Evolutionary conservation across 2,797 vertebrate genomes (phyloP).

Genomic region (Hemitrygon akajei): DNA sequence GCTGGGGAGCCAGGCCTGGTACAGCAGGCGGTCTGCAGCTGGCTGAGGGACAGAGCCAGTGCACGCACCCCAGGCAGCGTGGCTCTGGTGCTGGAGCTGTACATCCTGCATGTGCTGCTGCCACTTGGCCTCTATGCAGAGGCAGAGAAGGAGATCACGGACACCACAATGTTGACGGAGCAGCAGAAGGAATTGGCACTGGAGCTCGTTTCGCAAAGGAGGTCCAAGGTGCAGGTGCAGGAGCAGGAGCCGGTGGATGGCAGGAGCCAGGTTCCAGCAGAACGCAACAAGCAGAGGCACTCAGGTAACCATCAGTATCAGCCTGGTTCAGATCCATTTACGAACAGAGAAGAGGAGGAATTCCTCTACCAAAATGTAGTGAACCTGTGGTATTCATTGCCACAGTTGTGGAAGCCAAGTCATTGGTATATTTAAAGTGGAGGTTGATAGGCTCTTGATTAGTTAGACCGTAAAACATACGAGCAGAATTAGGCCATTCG

Average conservation of each 20-base stretch:
- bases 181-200: slow-evolving; percentile 58
- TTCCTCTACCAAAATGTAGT: too few relatives aligned
- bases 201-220: slow-evolving; percentile 51
- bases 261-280: not conserved
- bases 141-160: slow-evolving; percentile 65
- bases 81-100: slow-evolving; percentile 73
- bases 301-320: slow-evolving; percentile 47
- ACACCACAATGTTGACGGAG: slow-evolving; percentile 51
- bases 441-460: too few relatives aligned
- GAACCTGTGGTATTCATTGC: too few relatives aligned
- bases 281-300: not conserved
- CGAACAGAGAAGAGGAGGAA: too few relatives aligned
- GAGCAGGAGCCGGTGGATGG: not conserved
- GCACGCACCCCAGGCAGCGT: slow-evolving; percentile 55
- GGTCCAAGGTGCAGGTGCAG: slow-evolving; percentile 31
- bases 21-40: slow-evolving; percentile 63
- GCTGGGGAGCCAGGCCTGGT: slow-evolving; percentile 68
- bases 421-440: too few relatives aligned
- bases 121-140: slow-evolving; percentile 63
- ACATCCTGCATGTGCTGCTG: slow-evolving; percentile 67
- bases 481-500: too few relatives aligned
- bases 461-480: too few relatives aligned
- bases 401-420: too few relatives aligned
- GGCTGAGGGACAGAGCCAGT: slow-evolving; percentile 65
- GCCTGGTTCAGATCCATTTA: not conserved